Percentiles rank a stretch among this genome's conserved stretches.
Evolutionary conservation across 2,113 vertebrate species (phyloP).

Genomic region (Grantiella picta): DNA sequence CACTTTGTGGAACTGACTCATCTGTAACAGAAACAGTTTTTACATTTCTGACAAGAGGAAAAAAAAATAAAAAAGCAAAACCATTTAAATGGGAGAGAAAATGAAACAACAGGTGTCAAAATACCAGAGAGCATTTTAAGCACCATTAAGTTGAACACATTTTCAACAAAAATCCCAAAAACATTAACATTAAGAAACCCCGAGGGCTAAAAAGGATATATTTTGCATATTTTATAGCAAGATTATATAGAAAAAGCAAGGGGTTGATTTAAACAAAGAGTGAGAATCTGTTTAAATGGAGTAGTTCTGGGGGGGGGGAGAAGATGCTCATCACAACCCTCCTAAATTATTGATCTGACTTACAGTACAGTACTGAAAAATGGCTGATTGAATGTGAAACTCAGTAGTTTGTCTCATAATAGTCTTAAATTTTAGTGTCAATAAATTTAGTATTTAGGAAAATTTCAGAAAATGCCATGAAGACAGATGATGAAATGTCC

Average conservation of each 20-base stretch:
- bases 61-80: background rate
- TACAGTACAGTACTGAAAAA: constrained; percentile 27
- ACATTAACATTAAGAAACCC: background rate
- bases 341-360: background rate
- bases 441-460: constrained; percentile 64
- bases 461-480: constrained; percentile 60
- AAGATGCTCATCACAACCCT: background rate
- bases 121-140: background rate
- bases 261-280: background rate
- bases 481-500: constrained; percentile 57
- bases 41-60: background rate
- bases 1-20: background rate
- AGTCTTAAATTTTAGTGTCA: constrained; percentile 46
- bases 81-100: background rate
- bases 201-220: background rate
- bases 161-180: background rate
- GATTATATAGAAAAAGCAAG: background rate
- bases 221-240: background rate
- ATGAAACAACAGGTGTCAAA: background rate
- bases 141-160: background rate
- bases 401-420: constrained; percentile 54
- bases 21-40: background rate
- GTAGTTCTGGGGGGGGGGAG: background rate
- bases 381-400: constrained; percentile 8
- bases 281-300: background rate